Evolutionary conservation across 2,888 invertebrate species (phyloP).

Genomic region (Euspilapteryx auroguttella): DNA sequence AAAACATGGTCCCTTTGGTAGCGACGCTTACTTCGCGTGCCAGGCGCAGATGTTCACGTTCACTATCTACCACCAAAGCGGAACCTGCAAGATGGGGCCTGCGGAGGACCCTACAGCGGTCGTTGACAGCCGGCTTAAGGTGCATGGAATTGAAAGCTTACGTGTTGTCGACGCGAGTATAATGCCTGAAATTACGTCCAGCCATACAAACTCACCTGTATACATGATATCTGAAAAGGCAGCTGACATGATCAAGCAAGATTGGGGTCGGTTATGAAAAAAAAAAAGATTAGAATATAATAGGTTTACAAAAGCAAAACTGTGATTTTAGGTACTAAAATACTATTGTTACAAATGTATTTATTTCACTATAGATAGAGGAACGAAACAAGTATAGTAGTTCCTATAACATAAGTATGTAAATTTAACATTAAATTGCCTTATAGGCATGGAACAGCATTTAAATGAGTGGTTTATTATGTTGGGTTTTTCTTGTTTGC

Average conservation of each 20-base stretch:
- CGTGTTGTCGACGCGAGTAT: conserved; percentile 79
- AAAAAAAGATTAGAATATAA: too few relatives aligned
- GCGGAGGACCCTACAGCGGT: conserved; percentile 60
- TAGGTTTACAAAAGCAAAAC: too few relatives aligned
- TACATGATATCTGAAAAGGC: conserved; percentile 85
- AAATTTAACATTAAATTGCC: too few relatives aligned
- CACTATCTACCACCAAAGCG: conserved; percentile 71
- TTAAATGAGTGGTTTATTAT: too few relatives aligned
- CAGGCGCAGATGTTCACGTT: conserved; percentile 67
- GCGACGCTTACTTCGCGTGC: conserved; percentile 72
- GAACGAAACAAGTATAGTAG: too few relatives aligned
- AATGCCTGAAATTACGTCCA: conserved; percentile 76
- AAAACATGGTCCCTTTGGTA: conserved; percentile 52
- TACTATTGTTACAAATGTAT: too few relatives aligned
- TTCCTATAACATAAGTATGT: too few relatives aligned
- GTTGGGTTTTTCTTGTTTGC: too few relatives aligned
- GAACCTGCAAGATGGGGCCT: conserved; percentile 70
- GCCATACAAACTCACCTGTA: conserved; percentile 76
- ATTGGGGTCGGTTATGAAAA: too few relatives aligned
- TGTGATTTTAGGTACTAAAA: too few relatives aligned
- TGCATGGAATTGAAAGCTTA: conserved; percentile 68
- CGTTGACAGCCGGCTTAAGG: conserved; percentile 63
- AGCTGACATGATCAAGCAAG: conserved; percentile 69
- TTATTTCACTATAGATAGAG: too few relatives aligned
- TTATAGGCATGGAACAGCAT: too few relatives aligned